Conservation (phyloP, 2,797 vertebrate species). For the Cichlasoma orientale region DNA sequence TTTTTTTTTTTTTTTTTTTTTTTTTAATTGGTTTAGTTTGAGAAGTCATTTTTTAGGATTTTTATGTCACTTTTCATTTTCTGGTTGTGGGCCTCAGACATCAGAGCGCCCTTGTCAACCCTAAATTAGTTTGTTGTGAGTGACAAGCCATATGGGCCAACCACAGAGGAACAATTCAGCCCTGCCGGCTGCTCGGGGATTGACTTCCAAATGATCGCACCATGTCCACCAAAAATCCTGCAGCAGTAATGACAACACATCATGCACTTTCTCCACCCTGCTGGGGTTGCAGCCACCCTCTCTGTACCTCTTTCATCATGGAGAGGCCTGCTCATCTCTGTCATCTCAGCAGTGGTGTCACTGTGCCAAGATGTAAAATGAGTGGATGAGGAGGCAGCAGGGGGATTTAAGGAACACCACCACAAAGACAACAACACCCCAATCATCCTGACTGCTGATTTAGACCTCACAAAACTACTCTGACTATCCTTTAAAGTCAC, state of each 20-base stretch:
- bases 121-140: slow-evolving; percentile 58
- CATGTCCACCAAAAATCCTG: slow-evolving; percentile 13
- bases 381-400: slow-evolving; percentile 17
- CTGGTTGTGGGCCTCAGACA: slow-evolving; percentile 22
- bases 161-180: slow-evolving; percentile 14
- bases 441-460: slow-evolving; percentile 9
- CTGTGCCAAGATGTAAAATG: not conserved
- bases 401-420: not conserved
- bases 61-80: slow-evolving; percentile 55
- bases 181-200: slow-evolving; percentile 16
- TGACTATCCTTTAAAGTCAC: not conserved
- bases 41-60: slow-evolving; percentile 32
- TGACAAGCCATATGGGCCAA: slow-evolving; percentile 50
- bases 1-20: no score
- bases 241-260: slow-evolving; percentile 36
- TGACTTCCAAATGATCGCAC: slow-evolving; percentile 38
- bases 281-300: slow-evolving; percentile 24
- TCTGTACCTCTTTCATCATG: slow-evolving; percentile 28
- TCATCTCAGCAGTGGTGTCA: slow-evolving; percentile 10
- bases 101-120: slow-evolving; percentile 14
- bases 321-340: slow-evolving; percentile 19
- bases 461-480: not conserved
- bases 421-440: slow-evolving; percentile 4
- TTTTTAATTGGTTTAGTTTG: slow-evolving; percentile 32
- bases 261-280: slow-evolving; percentile 29